Conservation (phyloP, 2,888 invertebrate genomes). For the Euspilapteryx auroguttella region DNA sequence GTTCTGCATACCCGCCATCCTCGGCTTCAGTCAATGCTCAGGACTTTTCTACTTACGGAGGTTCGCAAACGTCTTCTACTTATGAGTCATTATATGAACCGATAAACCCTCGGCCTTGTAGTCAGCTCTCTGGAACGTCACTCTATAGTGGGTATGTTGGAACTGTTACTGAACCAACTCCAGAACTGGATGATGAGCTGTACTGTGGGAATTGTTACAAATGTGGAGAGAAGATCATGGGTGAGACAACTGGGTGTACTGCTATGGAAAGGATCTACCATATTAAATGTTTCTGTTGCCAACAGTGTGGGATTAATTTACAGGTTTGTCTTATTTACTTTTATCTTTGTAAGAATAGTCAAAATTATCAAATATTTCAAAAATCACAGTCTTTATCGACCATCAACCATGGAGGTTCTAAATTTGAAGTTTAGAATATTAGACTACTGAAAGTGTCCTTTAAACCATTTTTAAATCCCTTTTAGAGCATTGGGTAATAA, state of each 20-base stretch:
- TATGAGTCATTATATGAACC: conserved; percentile 69
- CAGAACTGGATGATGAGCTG: conserved; percentile 67
- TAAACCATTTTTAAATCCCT: too few species aligned
- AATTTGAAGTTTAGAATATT: too few species aligned
- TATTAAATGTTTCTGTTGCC: conserved; percentile 93
- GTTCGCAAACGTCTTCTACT: conserved; percentile 65
- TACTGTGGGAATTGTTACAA: conserved; percentile 88
- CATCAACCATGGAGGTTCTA: too few species aligned
- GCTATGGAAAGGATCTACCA: conserved; percentile 98
- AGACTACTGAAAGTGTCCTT: too few species aligned
- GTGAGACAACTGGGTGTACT: conserved; percentile 94
- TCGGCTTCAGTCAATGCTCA: conserved; percentile 50
- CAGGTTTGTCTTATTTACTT: conserved; percentile 51
- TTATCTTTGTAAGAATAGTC: too few species aligned
- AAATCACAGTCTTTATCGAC: too few species aligned
- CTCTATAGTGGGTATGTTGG: conserved; percentile 62
- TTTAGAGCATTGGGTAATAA: too few species aligned
- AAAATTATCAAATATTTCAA: too few species aligned
- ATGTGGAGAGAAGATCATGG: conserved; percentile 91
- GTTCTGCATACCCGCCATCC: conserved; percentile 57
- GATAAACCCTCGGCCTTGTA: conserved; percentile 63
- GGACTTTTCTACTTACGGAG: conserved; percentile 60
- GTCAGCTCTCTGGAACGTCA: conserved; percentile 63
- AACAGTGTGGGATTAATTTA: conserved; percentile 80
- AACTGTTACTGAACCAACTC: conserved; percentile 84